Percentiles rank a stretch among this genome's conserved stretches.
These are phyloP conservation scores for Rotaria socialis DNA, from an alignment of 2,888 invertebrate genomes.

Conservation along the genomic window DNA sequence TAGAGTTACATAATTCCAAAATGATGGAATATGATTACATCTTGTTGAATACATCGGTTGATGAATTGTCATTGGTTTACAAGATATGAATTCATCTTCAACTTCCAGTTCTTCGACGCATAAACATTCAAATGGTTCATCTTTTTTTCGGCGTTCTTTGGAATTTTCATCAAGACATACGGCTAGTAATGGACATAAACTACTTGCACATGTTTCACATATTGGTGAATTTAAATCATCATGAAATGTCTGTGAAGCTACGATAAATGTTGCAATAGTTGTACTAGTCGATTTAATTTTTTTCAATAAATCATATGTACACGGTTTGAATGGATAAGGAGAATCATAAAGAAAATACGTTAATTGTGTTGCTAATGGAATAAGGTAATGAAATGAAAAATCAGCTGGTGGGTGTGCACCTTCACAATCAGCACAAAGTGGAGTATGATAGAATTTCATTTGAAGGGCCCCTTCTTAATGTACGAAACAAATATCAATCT, in stretches of 20 bases:
- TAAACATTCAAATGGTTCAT: constrained; percentile 2
- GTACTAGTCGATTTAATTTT: not conserved
- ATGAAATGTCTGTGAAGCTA: not conserved
- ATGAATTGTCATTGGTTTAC: not conserved
- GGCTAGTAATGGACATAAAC: not conserved
- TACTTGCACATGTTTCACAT: not conserved
- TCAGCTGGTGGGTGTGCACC: not conserved
- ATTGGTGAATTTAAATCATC: not conserved
- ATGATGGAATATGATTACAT: constrained; percentile 9
- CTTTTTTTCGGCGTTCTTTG: not conserved
- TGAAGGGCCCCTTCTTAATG: not conserved
- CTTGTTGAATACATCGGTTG: not conserved
- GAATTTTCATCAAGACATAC: not conserved
- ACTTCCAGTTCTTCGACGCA: not conserved
- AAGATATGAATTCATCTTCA: not conserved
- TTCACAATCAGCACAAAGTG: not conserved
- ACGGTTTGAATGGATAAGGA: not conserved
- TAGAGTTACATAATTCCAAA: not conserved
- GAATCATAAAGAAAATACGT: not conserved
- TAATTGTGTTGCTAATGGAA: not conserved
- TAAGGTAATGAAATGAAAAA: not conserved
- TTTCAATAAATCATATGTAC: not conserved
- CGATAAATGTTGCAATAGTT: not conserved
- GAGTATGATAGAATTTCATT: not conserved
- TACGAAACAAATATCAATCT: too few species aligned